Evolutionary conservation across 1,140 invertebrate species (phyloP).

Genomic region (Pseudomyrmex dendroicus): DNA sequence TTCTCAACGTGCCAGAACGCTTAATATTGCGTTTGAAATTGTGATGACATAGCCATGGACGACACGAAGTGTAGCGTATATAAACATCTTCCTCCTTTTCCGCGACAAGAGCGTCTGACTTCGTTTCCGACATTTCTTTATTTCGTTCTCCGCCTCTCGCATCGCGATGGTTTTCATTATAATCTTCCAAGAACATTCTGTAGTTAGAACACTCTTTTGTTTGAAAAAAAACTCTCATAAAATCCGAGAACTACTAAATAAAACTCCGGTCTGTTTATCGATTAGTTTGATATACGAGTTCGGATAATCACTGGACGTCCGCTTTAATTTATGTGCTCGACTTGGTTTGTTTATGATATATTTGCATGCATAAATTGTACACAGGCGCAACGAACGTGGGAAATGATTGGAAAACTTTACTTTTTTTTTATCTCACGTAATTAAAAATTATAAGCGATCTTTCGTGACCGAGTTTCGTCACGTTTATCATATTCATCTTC

Average conservation of each 20-base stretch:
- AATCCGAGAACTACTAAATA: conserved; percentile 6
- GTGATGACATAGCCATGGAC: background rate
- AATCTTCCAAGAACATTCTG: background rate
- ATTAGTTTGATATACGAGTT: background rate
- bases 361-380: background rate
- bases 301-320: background rate
- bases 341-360: background rate
- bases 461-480: background rate
- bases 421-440: background rate
- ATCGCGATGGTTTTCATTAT: background rate
- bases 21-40: conserved; percentile 12
- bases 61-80: background rate
- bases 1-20: background rate
- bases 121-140: conserved; percentile 10
- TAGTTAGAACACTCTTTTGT: conserved; percentile 9
- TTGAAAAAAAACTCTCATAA: conserved; percentile 1
- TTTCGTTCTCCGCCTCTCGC: conserved; percentile 14
- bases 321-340: background rate
- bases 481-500: background rate
- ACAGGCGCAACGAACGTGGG: background rate
- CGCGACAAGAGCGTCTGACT: background rate
- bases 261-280: background rate
- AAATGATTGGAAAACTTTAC: conserved; percentile 10
- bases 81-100: conserved; percentile 18
- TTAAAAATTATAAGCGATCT: background rate